Conservation (phyloP, 2,888 invertebrate species). For the Eristalis pertinax region DNA sequence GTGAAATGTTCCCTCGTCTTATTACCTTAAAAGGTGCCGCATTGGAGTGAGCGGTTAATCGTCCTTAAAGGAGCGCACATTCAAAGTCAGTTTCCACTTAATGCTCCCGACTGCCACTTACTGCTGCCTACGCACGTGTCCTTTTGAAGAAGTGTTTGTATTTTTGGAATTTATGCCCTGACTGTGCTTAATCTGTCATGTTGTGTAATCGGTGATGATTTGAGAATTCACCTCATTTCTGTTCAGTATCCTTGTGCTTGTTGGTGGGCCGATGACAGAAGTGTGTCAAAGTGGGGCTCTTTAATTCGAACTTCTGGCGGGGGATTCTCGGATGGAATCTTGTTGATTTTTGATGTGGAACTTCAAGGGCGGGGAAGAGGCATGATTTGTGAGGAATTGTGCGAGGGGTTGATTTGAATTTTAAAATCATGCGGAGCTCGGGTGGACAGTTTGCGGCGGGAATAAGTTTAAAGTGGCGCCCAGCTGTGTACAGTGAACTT, state of each 20-base stretch:
- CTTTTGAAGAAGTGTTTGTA: constrained; percentile 19
- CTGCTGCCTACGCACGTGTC: constrained; percentile 40
- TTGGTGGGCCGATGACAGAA: not conserved
- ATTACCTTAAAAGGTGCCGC: constrained; percentile 6
- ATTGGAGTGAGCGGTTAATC: not conserved
- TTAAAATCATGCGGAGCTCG: too few species aligned
- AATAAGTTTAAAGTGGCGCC: too few species aligned
- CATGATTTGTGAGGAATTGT: not conserved
- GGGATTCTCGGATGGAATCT: not conserved
- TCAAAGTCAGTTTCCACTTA: not conserved
- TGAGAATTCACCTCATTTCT: not conserved
- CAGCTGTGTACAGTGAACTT: too few species aligned
- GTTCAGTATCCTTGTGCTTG: not conserved
- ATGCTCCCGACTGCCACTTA: constrained; percentile 27
- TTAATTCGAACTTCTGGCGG: not conserved
- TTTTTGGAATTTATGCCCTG: constrained; percentile 7
- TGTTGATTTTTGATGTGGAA: not conserved
- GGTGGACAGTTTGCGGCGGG: too few species aligned
- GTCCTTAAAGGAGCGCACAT: not conserved
- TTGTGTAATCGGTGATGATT: not conserved
- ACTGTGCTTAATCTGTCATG: not conserved
- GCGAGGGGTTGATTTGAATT: too few species aligned
- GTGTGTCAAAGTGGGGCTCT: not conserved
- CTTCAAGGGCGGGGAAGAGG: not conserved
- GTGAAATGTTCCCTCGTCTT: constrained; percentile 48